A percentile compares a stretch with the other conserved stretches of the same genome.
These are phyloP conservation scores for Oryctolagus cuniculus DNA, from an alignment of 2,113 vertebrate genomes.

Conservation along the genomic window DNA sequence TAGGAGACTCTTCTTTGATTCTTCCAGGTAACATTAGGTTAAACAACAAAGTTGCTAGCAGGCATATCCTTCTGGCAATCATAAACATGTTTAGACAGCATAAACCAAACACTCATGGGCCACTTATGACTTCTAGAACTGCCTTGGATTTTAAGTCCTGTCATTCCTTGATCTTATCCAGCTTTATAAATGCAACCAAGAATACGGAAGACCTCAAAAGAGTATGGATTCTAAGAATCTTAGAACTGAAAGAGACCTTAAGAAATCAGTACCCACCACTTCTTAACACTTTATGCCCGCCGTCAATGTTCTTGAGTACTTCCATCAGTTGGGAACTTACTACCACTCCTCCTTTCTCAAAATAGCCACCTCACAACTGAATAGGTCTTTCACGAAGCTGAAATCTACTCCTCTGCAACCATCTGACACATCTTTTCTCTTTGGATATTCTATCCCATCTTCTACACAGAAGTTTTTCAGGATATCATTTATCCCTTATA, in stretches of 20 bases:
- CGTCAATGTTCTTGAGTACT: neutral
- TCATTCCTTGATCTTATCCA: neutral
- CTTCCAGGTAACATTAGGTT: neutral
- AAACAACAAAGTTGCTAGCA: neutral
- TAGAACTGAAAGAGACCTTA: constrained; percentile 19
- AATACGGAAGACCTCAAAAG: neutral
- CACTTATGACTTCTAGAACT: neutral
- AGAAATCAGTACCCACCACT: neutral
- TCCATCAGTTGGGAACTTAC: neutral
- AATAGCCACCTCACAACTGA: neutral
- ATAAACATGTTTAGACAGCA: neutral
- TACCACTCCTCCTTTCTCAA: neutral
- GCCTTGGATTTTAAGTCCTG: neutral
- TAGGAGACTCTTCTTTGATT: neutral
- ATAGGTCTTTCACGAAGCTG: neutral
- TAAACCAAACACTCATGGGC: neutral
- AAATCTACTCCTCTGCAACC: neutral
- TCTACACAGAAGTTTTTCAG: neutral
- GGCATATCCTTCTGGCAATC: neutral
- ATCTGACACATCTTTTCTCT: neutral
- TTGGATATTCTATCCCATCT: neutral
- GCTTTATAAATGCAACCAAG: neutral
- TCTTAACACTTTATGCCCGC: neutral
- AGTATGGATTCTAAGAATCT: neutral
- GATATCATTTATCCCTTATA: neutral